Evolutionary conservation across 2,113 vertebrate species (phyloP).

Genomic region (Sander vitreus): DNA sequence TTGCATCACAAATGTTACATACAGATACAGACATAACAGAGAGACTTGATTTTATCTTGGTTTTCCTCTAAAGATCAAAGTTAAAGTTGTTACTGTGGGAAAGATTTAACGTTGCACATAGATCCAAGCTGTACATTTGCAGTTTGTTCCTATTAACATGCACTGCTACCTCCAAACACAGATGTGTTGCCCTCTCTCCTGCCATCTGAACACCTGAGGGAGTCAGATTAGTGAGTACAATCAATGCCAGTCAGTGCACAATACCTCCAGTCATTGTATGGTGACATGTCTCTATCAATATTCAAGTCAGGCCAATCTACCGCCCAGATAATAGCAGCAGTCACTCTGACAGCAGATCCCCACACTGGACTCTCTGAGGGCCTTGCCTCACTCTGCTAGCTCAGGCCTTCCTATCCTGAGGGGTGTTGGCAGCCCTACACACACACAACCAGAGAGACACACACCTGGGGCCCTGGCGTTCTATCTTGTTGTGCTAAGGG

Average conservation of each 20-base stretch:
- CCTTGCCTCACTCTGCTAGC: constrained; percentile 60
- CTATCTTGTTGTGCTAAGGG: constrained; percentile 89
- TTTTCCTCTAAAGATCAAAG: neutral
- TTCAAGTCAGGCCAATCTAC: constrained; percentile 73
- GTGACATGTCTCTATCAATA: constrained; percentile 76
- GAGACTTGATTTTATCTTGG: constrained; percentile 21
- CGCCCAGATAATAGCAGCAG: constrained; percentile 79
- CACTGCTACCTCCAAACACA: constrained; percentile 1
- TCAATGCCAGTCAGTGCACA: constrained; percentile 61
- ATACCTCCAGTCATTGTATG: constrained; percentile 69
- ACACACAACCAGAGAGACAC: constrained; percentile 59
- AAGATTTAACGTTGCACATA: neutral
- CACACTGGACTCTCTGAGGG: constrained; percentile 62
- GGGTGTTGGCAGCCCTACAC: constrained; percentile 58
- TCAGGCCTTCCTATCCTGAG: constrained; percentile 69
- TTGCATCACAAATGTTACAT: constrained; percentile 42
- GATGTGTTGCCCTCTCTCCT: constrained; percentile 32
- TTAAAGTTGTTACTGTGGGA: neutral
- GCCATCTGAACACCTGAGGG: constrained; percentile 21
- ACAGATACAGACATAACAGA: constrained; percentile 22
- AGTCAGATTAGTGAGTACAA: constrained; percentile 50
- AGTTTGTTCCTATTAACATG: neutral
- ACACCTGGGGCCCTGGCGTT: constrained; percentile 74
- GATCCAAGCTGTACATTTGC: neutral
- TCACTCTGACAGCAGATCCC: constrained; percentile 73